Evolutionary conservation across 2,113 vertebrate genomes (phyloP).

Genomic region (Cyprinodon brontotheroides): DNA sequence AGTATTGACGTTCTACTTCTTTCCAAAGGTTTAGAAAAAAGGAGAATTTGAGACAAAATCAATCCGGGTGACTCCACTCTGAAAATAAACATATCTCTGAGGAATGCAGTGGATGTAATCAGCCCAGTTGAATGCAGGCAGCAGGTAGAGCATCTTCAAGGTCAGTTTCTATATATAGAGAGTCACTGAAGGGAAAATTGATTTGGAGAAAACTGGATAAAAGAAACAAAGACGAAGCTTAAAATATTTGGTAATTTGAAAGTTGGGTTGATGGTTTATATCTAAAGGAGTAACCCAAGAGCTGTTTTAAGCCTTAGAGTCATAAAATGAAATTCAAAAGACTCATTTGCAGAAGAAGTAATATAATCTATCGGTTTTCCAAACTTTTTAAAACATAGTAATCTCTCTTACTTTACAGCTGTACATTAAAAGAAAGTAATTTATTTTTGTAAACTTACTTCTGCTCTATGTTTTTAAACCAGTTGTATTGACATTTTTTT

Average conservation of each 20-base stretch:
- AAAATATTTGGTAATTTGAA: constrained; percentile 14
- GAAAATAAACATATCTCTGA: constrained; percentile 47
- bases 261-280: not conserved
- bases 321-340: not conserved
- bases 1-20: constrained; percentile 54
- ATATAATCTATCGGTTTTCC: not conserved
- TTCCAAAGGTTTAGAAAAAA: constrained; percentile 41
- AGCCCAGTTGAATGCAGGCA: constrained; percentile 25
- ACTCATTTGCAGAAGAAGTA: not conserved
- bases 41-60: constrained; percentile 66
- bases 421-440: not conserved
- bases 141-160: constrained; percentile 48
- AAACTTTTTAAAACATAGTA: not conserved
- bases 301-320: too few relatives aligned
- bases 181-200: constrained; percentile 5
- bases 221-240: constrained; percentile 1
- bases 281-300: too few relatives aligned
- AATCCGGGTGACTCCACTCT: constrained; percentile 54
- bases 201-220: not conserved
- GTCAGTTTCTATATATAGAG: constrained; percentile 55
- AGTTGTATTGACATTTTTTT: not conserved
- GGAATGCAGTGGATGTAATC: constrained; percentile 26
- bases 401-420: not conserved
- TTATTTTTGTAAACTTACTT: not conserved
- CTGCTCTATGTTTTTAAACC: not conserved